These are phyloP conservation scores for Alsophila aescularia DNA, from an alignment of 2,888 invertebrate species.

Conservation along the genomic window DNA sequence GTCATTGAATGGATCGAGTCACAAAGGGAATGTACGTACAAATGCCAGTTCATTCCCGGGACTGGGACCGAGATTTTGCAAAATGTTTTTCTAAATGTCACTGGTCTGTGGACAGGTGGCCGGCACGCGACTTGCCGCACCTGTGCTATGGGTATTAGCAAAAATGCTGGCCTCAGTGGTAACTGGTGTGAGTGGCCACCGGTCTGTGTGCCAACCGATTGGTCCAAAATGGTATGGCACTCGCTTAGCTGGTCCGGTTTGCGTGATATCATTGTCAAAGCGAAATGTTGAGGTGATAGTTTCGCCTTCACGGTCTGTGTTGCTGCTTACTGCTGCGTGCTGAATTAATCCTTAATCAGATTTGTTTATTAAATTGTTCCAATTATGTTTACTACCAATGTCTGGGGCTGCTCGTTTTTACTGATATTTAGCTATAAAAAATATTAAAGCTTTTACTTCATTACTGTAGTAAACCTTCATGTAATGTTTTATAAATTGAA, in stretches of 20 bases:
- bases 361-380: conserved; percentile 13
- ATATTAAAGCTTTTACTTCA: not conserved
- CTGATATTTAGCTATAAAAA: not conserved
- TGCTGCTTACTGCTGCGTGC: not conserved
- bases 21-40: conserved; percentile 26
- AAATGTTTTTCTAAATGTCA: conserved; percentile 24
- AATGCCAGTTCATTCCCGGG: conserved; percentile 28
- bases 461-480: not conserved
- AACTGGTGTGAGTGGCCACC: conserved; percentile 11
- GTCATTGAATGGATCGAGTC: conserved; percentile 16
- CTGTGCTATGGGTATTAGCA: conserved; percentile 22
- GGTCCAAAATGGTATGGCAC: not conserved
- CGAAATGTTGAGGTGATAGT: conserved; percentile 26
- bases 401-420: not conserved
- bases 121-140: conserved; percentile 35
- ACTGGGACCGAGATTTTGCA: not conserved
- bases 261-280: conserved; percentile 30
- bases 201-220: conserved; percentile 3
- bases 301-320: conserved; percentile 29
- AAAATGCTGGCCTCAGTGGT: conserved; percentile 14
- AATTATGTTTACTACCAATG: conserved; percentile 7
- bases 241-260: conserved; percentile 18
- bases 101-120: conserved; percentile 18
- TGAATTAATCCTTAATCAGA: conserved; percentile 9
- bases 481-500: not conserved